Percentiles rank a stretch among this genome's conserved stretches.
Conservation (phyloP, 2,888 invertebrate genomes). For the Cerastis rubricosa region DNA sequence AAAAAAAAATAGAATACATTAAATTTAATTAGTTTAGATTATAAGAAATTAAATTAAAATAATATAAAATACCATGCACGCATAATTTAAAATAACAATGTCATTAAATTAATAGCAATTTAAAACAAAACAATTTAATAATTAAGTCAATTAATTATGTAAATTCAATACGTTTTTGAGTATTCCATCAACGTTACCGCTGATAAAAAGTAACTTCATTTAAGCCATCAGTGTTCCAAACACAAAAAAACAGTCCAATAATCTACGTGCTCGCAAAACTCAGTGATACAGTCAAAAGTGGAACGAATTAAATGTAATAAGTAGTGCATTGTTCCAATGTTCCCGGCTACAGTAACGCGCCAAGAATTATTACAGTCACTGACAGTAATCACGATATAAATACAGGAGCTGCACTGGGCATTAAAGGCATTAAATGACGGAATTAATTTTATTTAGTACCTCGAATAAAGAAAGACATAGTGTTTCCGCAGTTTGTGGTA, state of each 20-base stretch:
- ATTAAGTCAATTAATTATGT: too few species aligned
- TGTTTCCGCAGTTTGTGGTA: not conserved
- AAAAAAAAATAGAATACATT: too few species aligned
- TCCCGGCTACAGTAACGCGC: conserved; percentile 20
- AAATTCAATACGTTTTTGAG: not conserved
- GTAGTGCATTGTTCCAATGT: conserved; percentile 8
- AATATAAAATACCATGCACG: too few species aligned
- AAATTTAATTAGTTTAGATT: too few species aligned
- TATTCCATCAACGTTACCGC: not conserved
- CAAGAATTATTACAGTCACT: conserved; percentile 41
- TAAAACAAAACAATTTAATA: too few species aligned
- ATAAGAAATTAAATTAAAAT: too few species aligned
- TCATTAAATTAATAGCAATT: too few species aligned
- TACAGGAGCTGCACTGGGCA: conserved; percentile 18
- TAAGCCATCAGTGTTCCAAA: not conserved
- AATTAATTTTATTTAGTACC: conserved; percentile 40
- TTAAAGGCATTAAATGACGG: conserved; percentile 43
- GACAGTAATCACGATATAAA: conserved; percentile 44
- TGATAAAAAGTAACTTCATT: not conserved
- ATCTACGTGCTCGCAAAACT: not conserved
- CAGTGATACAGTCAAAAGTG: not conserved
- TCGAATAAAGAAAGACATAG: conserved; percentile 27
- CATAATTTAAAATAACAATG: too few species aligned
- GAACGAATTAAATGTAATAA: conserved; percentile 42
- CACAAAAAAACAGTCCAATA: not conserved